A percentile compares a stretch with the other conserved stretches of the same genome.
Evolutionary conservation across 2,888 invertebrate species (phyloP).

Genomic region (Sphecodes monilicornis): DNA sequence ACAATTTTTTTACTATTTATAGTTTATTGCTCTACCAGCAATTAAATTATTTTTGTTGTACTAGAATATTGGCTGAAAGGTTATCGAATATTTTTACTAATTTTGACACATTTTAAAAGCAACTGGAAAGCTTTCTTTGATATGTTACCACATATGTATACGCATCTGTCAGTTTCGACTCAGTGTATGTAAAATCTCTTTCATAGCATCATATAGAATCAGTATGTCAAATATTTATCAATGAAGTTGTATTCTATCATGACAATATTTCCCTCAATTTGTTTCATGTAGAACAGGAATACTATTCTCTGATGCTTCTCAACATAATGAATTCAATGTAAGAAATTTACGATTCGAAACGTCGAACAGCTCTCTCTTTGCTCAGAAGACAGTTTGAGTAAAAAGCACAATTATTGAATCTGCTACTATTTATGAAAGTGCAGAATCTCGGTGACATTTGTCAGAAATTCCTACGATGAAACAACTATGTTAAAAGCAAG

Average conservation of each 20-base stretch:
- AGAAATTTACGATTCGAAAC: constrained; percentile 16
- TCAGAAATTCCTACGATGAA: constrained; percentile 22
- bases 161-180: constrained; percentile 34
- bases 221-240: constrained; percentile 44
- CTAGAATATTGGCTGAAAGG: background rate
- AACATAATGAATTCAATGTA: constrained; percentile 19
- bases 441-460: background rate
- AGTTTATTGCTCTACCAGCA: constrained; percentile 15
- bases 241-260: constrained; percentile 20
- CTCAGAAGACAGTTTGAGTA: background rate
- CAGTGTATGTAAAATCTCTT: constrained; percentile 34
- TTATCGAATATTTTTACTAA: background rate
- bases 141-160: background rate
- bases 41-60: constrained; percentile 30
- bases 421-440: background rate
- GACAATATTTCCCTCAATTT: background rate
- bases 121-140: constrained; percentile 17
- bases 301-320: constrained; percentile 5
- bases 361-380: constrained; percentile 10
- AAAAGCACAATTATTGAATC: background rate
- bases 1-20: constrained; percentile 31
- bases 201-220: constrained; percentile 26
- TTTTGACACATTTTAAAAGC: background rate
- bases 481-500: constrained; percentile 36
- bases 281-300: constrained; percentile 12